Base-by-base conservation (phyloP, 2,113 vertebrate species). In the Taxidea taxus region DNA sequence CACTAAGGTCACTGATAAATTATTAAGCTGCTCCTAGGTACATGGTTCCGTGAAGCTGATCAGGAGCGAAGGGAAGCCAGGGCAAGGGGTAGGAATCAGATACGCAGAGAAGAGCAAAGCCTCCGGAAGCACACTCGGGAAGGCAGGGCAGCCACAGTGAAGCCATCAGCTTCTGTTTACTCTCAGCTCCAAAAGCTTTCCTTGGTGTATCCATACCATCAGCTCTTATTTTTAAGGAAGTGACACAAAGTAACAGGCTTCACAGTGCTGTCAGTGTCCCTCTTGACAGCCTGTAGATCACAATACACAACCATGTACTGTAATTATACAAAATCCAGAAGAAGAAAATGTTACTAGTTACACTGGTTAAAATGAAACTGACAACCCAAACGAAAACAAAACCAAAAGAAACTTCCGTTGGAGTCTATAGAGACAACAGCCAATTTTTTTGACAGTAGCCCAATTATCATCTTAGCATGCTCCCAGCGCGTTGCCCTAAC, bases 281-380 rank as follows among this genome's bases (percentile, higher is more conserved):
- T 92, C 94, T 96, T 72, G 98, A 98, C 91, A 98, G 97, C 93
- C 93, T 97, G 97, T 96, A 97, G 95, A 97, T 98, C 98, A 98
- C 98, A 97, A 98, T 97, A 97, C 98, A 98, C 97, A 95, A 97
- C 93, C 91, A 98, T 92, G 98, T 97, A 98, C 97, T 0, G 34
- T 89, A 97, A 97, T 98, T 97, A 97, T 98, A 98, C 98, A 98
- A 98, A 98, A 98, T 97, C 86, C n/a, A 12, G 81, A 98, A 96
- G 93, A 56, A 96, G 74, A 74, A 66, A 66, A 96, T 29, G 89
- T 90, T 95, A 97, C 97, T 96, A 97, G 95, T 97, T 97, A 96
- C 96, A 98, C 44, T 51, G 94, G 91, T 97, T 97, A 98, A 98
- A 98, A 97, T 87, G 90, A 98, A 98, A 93, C 44, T 4, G 96